Evolutionary conservation across 2,797 vertebrate species (phyloP).

Genomic region (Siniperca scherzeri): DNA sequence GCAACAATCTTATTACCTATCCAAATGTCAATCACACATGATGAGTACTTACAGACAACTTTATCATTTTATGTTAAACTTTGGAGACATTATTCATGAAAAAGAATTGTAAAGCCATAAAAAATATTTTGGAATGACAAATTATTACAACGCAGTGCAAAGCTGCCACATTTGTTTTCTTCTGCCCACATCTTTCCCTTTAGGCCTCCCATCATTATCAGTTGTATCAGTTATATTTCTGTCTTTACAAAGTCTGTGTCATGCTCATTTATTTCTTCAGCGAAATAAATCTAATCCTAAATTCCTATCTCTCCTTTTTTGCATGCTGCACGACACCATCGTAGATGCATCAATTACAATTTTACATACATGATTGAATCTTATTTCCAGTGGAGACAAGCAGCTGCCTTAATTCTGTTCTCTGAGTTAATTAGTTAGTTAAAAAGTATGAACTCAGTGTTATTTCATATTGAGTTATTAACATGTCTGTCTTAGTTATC

Average conservation of each 20-base stretch:
- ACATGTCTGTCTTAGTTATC: slow-evolving; percentile 14
- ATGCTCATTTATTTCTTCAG: slow-evolving; percentile 51
- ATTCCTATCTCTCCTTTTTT: slow-evolving; percentile 19
- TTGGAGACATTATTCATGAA: not conserved
- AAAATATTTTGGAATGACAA: slow-evolving; percentile 11
- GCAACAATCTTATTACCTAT: not conserved
- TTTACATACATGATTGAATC: slow-evolving; percentile 51
- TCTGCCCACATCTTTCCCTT: slow-evolving; percentile 26
- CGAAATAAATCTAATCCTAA: slow-evolving; percentile 50
- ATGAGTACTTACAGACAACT: not conserved
- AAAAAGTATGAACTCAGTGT: slow-evolving; percentile 25
- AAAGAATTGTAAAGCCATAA: not conserved
- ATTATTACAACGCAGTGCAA: slow-evolving; percentile 1
- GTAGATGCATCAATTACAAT: slow-evolving; percentile 56
- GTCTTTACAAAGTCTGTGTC: slow-evolving; percentile 42
- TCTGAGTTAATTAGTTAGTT: slow-evolving; percentile 47
- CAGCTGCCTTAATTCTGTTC: slow-evolving; percentile 32
- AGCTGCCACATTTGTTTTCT: slow-evolving; percentile 39
- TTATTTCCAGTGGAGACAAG: slow-evolving; percentile 47
- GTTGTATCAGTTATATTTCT: slow-evolving; percentile 42
- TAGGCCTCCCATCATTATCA: slow-evolving; percentile 42
- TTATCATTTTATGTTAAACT: not conserved
- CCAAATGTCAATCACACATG: not conserved
- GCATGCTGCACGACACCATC: slow-evolving; percentile 37
- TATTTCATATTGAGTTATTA: slow-evolving; percentile 28